These are phyloP conservation scores for Cyanoramphus novaezelandiae DNA, from an alignment of 2,113 vertebrate genomes.

Conservation along the genomic window DNA sequence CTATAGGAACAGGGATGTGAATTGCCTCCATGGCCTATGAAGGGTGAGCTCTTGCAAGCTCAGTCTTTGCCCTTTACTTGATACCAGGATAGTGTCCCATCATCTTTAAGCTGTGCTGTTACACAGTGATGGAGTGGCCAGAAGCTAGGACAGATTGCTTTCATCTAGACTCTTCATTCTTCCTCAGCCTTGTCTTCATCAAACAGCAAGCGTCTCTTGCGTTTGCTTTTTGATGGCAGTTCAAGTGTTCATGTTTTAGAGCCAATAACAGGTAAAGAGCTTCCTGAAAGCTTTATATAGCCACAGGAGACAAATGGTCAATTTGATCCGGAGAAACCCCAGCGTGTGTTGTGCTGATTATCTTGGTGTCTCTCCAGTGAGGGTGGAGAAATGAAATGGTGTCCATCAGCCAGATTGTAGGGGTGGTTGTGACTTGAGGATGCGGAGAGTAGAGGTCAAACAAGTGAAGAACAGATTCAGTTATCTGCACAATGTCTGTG, in stretches of 20 bases:
- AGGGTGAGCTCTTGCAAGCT: background rate
- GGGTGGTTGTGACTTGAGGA: background rate
- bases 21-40: background rate
- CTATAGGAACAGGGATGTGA: background rate
- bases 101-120: background rate
- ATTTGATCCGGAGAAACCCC: background rate
- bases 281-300: background rate
- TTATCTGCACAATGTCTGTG: background rate
- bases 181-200: background rate
- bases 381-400: background rate
- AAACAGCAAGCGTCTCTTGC: background rate
- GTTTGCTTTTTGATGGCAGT: background rate
- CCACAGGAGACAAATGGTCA: background rate
- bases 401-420: background rate
- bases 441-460: background rate
- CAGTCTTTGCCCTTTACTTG: background rate
- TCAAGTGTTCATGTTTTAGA: background rate
- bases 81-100: background rate
- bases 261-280: background rate
- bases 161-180: background rate
- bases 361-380: background rate
- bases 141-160: background rate
- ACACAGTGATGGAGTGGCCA: background rate
- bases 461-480: background rate
- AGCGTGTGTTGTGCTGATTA: background rate